Evolutionary conservation across 1,140 invertebrate genomes (phyloP), one percentile per base, ranked within the genome.

Genomic region (Dinothrombium tinctorium): DNA sequence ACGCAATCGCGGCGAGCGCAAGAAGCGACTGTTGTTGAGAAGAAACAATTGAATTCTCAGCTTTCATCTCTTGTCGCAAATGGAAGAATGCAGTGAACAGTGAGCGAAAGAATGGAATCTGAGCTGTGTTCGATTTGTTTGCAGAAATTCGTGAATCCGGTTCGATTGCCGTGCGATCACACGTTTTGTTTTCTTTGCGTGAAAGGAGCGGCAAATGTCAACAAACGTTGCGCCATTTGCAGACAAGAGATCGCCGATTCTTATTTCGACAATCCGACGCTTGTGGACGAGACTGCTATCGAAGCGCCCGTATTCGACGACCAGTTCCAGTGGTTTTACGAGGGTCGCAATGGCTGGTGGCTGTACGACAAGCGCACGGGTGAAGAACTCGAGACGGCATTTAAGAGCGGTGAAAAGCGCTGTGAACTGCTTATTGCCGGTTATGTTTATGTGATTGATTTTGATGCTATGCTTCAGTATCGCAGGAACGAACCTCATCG

Each of bases 331-430:
- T 94, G 86, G 86, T 94, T 81, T 62, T 94, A 95, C 58, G 82
- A 90, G 65, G 83, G 84, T 19, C 62, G 76, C 52, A 83, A 83
- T 67, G 87, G 89, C 49, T 95, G 89, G 89, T 95, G 89, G 89
- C 80, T 87, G 58, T 95, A 92, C 62, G 87, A 94, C 59, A 73
- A 79, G 53, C 64, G 86, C 43, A 86, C 82, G 46, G 83, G 75
- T 58, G 61, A 64, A 49, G 84, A 94, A 59, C 62, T 95, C 44
- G 86, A 95, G 66, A 61, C 47, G 21, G 49, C 51, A 8, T 48
- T 43, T 14, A 40, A 45, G 14, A 41, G 43, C 15, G 45, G 48
- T n/a, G 41, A 45, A 31, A 46, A 17, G 22, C 43, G 40, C 8
- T 83, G 79, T 58, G 77, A 86, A 54, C 62, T 94, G 6, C 60